These are phyloP conservation scores for Mormyrus proboscirostris DNA, from an alignment of 2,797 vertebrate species.

Conservation along the genomic window DNA sequence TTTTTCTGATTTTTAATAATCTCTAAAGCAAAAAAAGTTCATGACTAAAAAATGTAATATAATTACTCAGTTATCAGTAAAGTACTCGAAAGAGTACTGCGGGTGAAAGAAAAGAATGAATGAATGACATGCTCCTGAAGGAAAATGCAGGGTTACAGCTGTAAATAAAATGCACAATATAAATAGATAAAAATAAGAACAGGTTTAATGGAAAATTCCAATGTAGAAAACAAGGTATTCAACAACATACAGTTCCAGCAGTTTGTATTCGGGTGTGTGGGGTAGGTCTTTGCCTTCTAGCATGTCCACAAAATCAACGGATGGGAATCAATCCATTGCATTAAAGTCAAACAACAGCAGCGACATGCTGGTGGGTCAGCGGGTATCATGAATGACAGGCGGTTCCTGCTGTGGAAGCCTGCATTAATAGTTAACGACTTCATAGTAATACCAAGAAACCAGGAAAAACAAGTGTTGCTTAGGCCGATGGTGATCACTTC, in stretches of 20 bases:
- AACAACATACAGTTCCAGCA: not conserved
- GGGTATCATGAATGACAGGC: not conserved
- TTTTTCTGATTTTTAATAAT: not conserved
- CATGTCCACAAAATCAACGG: not conserved
- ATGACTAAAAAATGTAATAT: not conserved
- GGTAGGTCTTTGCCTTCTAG: not conserved
- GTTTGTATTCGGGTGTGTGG: not conserved
- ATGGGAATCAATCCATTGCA: not conserved
- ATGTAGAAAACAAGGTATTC: not conserved
- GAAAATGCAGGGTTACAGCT: not conserved
- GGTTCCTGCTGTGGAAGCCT: not conserved
- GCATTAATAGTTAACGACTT: not conserved
- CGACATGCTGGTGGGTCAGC: not conserved
- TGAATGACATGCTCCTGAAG: not conserved
- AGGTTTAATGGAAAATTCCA: not conserved
- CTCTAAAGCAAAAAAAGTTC: not conserved
- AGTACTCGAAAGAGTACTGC: not conserved
- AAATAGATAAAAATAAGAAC: not conserved
- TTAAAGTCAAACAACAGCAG: constrained; percentile 1
- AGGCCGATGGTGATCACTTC: not conserved
- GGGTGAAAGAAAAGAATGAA: not conserved
- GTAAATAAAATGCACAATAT: not conserved
- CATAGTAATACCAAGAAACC: not conserved
- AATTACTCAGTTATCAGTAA: not conserved
- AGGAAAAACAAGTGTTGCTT: not conserved